Base-by-base conservation (phyloP, 2,113 vertebrate genomes). In the Chionodraco myersi region DNA sequence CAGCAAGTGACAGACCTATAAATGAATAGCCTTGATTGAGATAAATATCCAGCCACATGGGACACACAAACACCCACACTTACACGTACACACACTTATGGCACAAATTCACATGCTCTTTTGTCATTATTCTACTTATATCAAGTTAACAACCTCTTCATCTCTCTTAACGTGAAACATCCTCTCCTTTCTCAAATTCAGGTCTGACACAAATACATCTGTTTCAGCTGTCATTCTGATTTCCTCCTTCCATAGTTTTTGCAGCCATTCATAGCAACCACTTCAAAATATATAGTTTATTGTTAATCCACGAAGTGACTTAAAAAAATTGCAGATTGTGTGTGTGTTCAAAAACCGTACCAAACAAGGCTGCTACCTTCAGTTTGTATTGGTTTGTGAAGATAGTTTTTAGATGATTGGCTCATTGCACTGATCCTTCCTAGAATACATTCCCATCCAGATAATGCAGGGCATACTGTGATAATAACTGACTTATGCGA, bases 1-100 rank as follows among this genome's bases (percentile, higher is more conserved):
- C 91, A 91, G 64, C 67, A 54, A 77, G 84, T 77, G 86, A 75
- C 84, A 79, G 83, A 72, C 59, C 73, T 66, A 87, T 87, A 88
- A 87, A 88, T 82, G 80, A 90, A 81, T 81, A 82, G 80, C 67
- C 36, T 76, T 51, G 74, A 58, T 52, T 72, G 71, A 86, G 85
- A 90, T 83, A 79, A 83, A 86, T 79, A 82, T 86, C 78, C 66
- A 56, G 41, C 62, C 80, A 79, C 74, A 66, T n/a, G 69, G 67
- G 71, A 83, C 60, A 77, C 41, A 67, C 56, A 59, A 16, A 64
- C 66, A 36, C 7, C 10, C 10, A 73, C 16, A 56, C 75, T 21
- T 18, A 72, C 34, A 41, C 6, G 7, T 41, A 66, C 51, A 72
- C 9, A n/a, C 48, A 34, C 26, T 16, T 41, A 48, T 12, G 51